Evolutionary conservation across 23 tunicate species (phyloP).

Genomic region (Corella eumyota): DNA sequence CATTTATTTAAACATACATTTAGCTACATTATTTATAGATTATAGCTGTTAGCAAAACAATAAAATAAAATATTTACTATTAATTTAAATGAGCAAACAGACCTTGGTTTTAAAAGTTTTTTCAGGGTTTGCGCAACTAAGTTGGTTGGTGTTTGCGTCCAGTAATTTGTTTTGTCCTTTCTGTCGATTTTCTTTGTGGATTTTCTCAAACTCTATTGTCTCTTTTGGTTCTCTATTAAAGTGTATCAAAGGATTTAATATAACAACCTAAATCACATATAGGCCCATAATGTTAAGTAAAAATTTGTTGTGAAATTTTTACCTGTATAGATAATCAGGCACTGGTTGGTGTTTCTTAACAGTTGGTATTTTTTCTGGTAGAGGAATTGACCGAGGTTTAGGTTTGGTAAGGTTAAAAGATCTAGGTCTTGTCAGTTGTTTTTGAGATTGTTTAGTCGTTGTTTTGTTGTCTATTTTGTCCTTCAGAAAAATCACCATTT

Average conservation of each 20-base stretch:
- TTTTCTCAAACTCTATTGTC: conserved; percentile 6
- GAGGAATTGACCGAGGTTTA: conserved; percentile 65
- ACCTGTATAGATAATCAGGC: conserved; percentile 39
- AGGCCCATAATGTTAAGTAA: background rate
- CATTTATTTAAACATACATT: no score
- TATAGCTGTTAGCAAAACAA: no score
- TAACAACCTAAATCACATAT: background rate
- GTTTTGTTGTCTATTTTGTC: conserved; percentile 49
- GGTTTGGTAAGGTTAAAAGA: conserved; percentile 65
- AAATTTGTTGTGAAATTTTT: background rate
- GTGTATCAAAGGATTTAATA: background rate
- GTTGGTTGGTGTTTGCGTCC: conserved; percentile 62
- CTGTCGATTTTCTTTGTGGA: conserved; percentile 37
- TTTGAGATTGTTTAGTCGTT: conserved; percentile 15
- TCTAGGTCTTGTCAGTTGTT: conserved; percentile 34
- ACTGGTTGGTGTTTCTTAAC: conserved; percentile 47
- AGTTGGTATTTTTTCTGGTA: conserved; percentile 67
- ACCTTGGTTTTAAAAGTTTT: conserved; percentile 61
- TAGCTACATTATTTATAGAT: no score
- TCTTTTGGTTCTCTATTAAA: conserved; percentile 62
- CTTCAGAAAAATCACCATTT: conserved; percentile 19
- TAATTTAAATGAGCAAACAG: no score
- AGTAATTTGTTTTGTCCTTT: conserved; percentile 49
- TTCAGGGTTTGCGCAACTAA: conserved; percentile 52
- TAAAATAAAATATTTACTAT: no score